Percentiles rank a stretch among this genome's conserved stretches.
These are phyloP conservation scores for Mycalesis mineus DNA, from an alignment of 2,888 invertebrate genomes.

Conservation along the genomic window DNA sequence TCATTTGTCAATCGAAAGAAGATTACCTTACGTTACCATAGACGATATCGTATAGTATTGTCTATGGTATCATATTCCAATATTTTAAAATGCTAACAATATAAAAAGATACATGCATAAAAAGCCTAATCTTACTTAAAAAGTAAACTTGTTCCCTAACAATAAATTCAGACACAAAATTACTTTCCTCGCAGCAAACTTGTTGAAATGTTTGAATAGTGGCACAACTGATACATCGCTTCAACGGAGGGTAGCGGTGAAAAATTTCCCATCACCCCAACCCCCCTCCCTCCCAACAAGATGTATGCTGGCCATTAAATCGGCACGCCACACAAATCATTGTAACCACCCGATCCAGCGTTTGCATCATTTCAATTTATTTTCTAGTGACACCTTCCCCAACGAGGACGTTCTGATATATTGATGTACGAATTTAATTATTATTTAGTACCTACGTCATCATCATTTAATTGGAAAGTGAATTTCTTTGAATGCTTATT, in stretches of 20 bases:
- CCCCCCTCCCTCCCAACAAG: conserved; percentile 32
- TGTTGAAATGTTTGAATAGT: conserved; percentile 20
- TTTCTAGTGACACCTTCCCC: conserved; percentile 30
- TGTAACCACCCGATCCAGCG: conserved; percentile 34
- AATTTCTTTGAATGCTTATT: too few species aligned
- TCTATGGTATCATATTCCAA: too few species aligned
- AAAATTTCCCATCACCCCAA: conserved; percentile 34
- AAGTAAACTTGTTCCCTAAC: background rate
- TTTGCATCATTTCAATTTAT: conserved; percentile 42
- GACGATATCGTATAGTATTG: too few species aligned
- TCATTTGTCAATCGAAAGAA: too few species aligned
- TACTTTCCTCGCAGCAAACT: background rate
- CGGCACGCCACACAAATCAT: conserved; percentile 48
- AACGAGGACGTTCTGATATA: conserved; percentile 18
- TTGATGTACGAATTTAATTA: conserved; percentile 10
- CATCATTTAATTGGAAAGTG: too few species aligned
- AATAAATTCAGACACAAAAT: background rate
- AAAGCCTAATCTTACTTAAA: too few species aligned
- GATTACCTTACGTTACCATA: too few species aligned
- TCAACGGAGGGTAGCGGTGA: conserved; percentile 32
- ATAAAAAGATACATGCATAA: too few species aligned
- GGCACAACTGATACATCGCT: conserved; percentile 20
- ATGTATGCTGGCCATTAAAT: conserved; percentile 43
- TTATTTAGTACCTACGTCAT: background rate
- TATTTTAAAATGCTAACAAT: too few species aligned